Evolutionary conservation across 2,797 vertebrate species (phyloP).

Genomic region (Triplophysa yarkandensis): DNA sequence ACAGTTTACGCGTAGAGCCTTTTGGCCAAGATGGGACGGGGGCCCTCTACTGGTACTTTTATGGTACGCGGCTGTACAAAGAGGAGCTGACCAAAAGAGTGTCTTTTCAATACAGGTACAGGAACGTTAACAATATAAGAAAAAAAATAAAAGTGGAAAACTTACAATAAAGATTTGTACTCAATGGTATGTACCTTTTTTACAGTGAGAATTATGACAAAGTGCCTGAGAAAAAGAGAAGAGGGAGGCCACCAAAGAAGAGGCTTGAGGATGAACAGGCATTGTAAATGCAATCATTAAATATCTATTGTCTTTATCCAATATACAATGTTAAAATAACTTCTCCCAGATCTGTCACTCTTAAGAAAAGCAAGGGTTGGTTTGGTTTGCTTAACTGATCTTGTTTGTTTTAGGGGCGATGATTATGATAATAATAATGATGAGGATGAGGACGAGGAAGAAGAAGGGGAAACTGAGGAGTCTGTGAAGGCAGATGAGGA

Average conservation of each 20-base stretch:
- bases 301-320: conserved; percentile 5
- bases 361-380: not conserved
- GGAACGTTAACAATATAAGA: not conserved
- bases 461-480: conserved; percentile 48
- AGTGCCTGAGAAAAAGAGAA: conserved; percentile 78
- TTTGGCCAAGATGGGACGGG: conserved; percentile 92
- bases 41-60: conserved; percentile 99
- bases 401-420: conserved; percentile 63
- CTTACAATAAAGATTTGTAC: too few species aligned
- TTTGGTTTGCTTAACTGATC: conserved; percentile 48
- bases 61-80: conserved; percentile 96
- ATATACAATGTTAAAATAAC: not conserved
- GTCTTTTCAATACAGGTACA: conserved; percentile 75
- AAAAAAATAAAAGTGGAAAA: too few species aligned
- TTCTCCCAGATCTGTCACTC: not conserved
- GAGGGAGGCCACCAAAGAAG: conserved; percentile 93
- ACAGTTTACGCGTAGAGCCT: conserved; percentile 94
- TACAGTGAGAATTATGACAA: conserved; percentile 66
- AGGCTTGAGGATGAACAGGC: conserved; percentile 79
- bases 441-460: conserved; percentile 50
- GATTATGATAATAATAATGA: not conserved
- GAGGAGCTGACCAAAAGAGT: conserved; percentile 79
- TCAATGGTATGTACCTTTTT: not conserved
- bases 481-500: conserved; percentile 65
- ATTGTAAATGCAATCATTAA: conserved; percentile 71